Evolutionary conservation across 2,797 vertebrate species (phyloP), one percentile per base, ranked within the genome.

Genomic region (Gallinago stenura): DNA sequence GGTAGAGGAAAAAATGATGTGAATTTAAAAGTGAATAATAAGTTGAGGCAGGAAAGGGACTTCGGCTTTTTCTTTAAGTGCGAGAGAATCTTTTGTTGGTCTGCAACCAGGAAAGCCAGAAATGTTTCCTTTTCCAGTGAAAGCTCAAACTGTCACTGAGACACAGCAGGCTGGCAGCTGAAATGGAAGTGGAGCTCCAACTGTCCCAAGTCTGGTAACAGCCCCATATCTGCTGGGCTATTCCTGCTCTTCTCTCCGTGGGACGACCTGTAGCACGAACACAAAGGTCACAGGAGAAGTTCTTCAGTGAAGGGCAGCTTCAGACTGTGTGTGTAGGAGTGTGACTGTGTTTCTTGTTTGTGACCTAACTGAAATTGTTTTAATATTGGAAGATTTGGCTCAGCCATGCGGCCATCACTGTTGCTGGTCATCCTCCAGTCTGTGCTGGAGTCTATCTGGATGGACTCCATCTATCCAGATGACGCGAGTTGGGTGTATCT

Each of bases 401-500:
- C 37, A 18, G 39, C 1, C 0, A 12, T 41, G n/a, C 21, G 45
- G 35, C 54, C 35, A 8, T 83, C 21, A 5, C 24, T 8, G 3
- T 33, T 37, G 16, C 72, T 66, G 57, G 26, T 46, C 19, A 37
- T 75, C 43, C 41, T 53, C 19, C 61, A 35, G 6, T 26, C n/a
- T 41, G 2, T 16, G 65, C 56, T 73, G 61, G n/a, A 45, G 25
- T 76, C 69, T 43, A 2, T 57, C n/a, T 41, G 65, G n/a, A 31
- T 5, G n/a, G 60, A 43, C 35, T 43, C 41, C 43, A 0, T 45
- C 77, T 56, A 2, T 35, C 26, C 33, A 58, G 39, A 20, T 1
- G 1, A 21, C 43, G 33, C 33, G 56, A 25, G 12, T 0, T 78
- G 53, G 30, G 19, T 3, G 0, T n/a, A 10, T 53, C 57, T 46